Conservation (phyloP, 2,888 invertebrate genomes). For the Leptopilina syphax region DNA sequence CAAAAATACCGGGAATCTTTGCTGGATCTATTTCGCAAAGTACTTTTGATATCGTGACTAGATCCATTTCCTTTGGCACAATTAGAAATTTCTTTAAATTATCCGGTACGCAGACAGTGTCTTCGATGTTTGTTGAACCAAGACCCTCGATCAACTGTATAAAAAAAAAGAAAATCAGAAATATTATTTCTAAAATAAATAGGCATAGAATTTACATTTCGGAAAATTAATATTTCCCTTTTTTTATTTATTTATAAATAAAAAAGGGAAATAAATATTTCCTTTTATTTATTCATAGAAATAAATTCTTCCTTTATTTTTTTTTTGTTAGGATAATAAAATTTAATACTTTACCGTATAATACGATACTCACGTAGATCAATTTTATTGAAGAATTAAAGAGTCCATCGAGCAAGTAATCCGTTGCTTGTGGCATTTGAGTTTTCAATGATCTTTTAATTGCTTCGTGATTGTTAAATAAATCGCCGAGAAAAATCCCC, state of each 20-base stretch:
- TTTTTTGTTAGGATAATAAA: too few species aligned
- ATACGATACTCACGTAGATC: constrained; percentile 77
- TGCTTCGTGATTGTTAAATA: constrained; percentile 77
- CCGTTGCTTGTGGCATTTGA: constrained; percentile 72
- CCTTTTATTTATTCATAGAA: too few species aligned
- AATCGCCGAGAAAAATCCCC: constrained; percentile 78
- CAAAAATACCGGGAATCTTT: constrained; percentile 76
- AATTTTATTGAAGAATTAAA: constrained; percentile 78
- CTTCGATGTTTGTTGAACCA: constrained; percentile 68
- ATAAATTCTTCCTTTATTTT: too few species aligned
- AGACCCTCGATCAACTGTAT: constrained; percentile 67
- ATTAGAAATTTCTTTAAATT: constrained; percentile 67
- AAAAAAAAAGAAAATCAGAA: constrained; percentile 38
- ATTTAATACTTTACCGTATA: too few species aligned
- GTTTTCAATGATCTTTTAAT: constrained; percentile 75
- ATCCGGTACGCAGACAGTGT: constrained; percentile 67
- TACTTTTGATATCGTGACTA: constrained; percentile 71
- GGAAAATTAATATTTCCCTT: too few species aligned
- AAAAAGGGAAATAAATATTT: too few species aligned
- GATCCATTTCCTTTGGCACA: constrained; percentile 63
- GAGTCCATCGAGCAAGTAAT: constrained; percentile 75
- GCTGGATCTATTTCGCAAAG: constrained; percentile 76
- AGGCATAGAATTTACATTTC: not conserved
- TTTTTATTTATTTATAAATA: too few species aligned
- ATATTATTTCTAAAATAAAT: not conserved